Evolutionary conservation across 2,888 invertebrate genomes (phyloP).

Genomic region (Polyploca ridens): DNA sequence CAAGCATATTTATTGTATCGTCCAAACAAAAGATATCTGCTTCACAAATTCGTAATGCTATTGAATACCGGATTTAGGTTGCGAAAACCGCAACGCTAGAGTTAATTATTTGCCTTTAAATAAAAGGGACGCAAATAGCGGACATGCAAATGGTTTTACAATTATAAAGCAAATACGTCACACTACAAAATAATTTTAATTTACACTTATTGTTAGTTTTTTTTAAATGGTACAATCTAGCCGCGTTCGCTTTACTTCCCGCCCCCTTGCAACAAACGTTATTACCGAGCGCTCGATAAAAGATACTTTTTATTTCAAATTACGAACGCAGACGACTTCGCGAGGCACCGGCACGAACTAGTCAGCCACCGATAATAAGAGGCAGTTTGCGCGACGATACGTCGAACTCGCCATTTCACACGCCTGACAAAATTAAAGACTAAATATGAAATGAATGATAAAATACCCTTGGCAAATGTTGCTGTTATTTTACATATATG

Average conservation of each 20-base stretch:
- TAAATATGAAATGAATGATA: constrained; percentile 3
- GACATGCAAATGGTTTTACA: not conserved
- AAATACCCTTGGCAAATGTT: constrained; percentile 7
- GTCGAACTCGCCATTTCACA: not conserved
- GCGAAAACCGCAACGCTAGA: not conserved
- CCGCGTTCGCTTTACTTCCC: constrained; percentile 32
- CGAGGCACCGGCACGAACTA: constrained; percentile 33
- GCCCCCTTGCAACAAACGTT: constrained; percentile 27
- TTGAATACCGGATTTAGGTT: constrained; percentile 7
- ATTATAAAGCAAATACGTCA: constrained; percentile 25
- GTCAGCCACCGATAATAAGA: constrained; percentile 18
- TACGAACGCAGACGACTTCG: constrained; percentile 16
- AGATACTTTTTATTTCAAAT: constrained; percentile 30
- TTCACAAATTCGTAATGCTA: not conserved
- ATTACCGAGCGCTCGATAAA: constrained; percentile 31
- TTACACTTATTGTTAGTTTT: not conserved
- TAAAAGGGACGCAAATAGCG: not conserved
- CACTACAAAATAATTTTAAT: not conserved
- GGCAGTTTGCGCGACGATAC: not conserved
- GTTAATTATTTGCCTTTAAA: not conserved
- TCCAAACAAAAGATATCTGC: constrained; percentile 9
- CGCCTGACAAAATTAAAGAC: not conserved
- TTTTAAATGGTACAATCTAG: constrained; percentile 8
- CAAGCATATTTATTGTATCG: constrained; percentile 3
- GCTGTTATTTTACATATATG: constrained; percentile 6